A percentile compares a stretch with the other conserved stretches of the same genome.
Evolutionary conservation across 2,888 invertebrate genomes (phyloP).

Genomic region (Melangyna quadrimaculata): DNA sequence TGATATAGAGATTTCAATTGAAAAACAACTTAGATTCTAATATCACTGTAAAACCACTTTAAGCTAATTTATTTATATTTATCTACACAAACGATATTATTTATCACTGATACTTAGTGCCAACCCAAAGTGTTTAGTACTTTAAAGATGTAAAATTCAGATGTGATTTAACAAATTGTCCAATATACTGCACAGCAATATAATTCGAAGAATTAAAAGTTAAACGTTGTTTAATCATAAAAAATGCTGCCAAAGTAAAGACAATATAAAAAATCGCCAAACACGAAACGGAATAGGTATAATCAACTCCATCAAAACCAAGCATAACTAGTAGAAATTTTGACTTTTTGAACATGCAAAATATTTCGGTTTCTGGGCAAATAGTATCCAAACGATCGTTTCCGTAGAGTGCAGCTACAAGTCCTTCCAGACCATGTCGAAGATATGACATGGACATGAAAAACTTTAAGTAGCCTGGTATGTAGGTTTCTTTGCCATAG

Average conservation of each 20-base stretch:
- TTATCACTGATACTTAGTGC: too few species aligned
- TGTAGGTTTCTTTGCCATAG: conserved; percentile 85
- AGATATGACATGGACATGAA: conserved; percentile 92
- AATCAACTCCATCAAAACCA: conserved; percentile 87
- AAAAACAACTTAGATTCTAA: conserved; percentile 45
- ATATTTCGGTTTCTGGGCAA: conserved; percentile 87
- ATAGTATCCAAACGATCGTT: conserved; percentile 86
- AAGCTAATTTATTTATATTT: neutral
- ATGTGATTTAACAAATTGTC: conserved; percentile 86
- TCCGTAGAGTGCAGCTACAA: conserved; percentile 90
- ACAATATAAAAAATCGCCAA: conserved; percentile 87
- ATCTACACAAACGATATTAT: neutral
- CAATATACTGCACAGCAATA: conserved; percentile 86
- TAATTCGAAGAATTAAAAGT: conserved; percentile 86
- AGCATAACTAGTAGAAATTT: conserved; percentile 88
- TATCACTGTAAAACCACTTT: conserved; percentile 65
- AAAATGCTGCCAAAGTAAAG: conserved; percentile 86
- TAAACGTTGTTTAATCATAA: conserved; percentile 87
- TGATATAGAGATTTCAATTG: conserved; percentile 7
- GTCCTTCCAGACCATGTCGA: conserved; percentile 90
- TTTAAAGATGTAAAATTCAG: conserved; percentile 82
- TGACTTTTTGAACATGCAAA: conserved; percentile 89
- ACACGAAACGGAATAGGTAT: conserved; percentile 86
- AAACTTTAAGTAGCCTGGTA: conserved; percentile 88
- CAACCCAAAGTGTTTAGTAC: conserved; percentile 74